These are phyloP conservation scores for Schlechtendalia chinensis DNA, from an alignment of 1,140 invertebrate species.

Conservation along the genomic window DNA sequence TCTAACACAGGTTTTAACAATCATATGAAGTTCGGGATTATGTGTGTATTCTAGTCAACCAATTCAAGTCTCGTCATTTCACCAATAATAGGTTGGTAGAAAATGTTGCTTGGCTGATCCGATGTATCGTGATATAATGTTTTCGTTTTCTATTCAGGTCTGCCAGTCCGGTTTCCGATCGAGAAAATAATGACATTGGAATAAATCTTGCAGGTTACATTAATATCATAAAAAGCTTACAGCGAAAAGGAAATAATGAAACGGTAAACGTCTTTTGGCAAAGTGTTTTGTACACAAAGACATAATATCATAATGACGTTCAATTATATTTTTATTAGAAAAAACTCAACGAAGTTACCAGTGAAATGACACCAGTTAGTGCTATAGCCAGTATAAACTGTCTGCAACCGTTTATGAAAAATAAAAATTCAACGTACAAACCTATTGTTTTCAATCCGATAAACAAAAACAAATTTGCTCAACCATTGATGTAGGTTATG, in stretches of 20 bases:
- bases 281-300: too few species aligned
- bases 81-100: slow-evolving; percentile 44
- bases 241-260: slow-evolving; percentile 16
- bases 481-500: slow-evolving; percentile 38
- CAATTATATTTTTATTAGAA: background rate
- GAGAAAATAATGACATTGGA: slow-evolving; percentile 6
- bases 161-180: slow-evolving; percentile 35
- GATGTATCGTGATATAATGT: too few species aligned
- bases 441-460: slow-evolving; percentile 46
- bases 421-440: slow-evolving; percentile 47
- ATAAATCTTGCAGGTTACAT: background rate
- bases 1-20: slow-evolving; percentile 45
- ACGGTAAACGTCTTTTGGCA: slow-evolving; percentile 6
- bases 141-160: slow-evolving; percentile 27
- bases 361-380: slow-evolving; percentile 24
- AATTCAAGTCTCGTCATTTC: slow-evolving; percentile 25
- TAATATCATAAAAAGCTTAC: background rate
- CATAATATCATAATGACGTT: too few species aligned
- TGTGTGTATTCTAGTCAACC: slow-evolving; percentile 46
- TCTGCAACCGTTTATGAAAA: slow-evolving; percentile 41
- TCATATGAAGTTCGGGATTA: slow-evolving; percentile 16
- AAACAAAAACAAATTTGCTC: slow-evolving; percentile 48
- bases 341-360: slow-evolving; percentile 43
- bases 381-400: slow-evolving; percentile 19
- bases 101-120: background rate